phyloP scores from a whole-genome alignment of 1,140 invertebrate species.

The Pseudomyrmex cubaensis region DNA sequence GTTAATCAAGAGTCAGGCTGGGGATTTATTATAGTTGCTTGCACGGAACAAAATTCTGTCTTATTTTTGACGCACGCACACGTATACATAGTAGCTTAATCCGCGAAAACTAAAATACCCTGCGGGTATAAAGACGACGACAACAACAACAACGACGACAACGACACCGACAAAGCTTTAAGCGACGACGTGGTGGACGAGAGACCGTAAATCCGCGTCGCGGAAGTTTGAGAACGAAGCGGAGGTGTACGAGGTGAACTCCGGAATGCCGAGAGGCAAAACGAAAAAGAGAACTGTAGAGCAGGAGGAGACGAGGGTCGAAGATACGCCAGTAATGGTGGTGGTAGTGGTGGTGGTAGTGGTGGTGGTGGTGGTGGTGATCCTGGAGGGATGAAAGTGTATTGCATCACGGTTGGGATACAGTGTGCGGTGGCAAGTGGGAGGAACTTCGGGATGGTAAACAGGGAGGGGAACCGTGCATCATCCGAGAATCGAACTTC shows the following conservation, averaged over 20 bases:
- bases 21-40: conserved; percentile 14
- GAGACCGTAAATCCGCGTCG: conserved; percentile 67
- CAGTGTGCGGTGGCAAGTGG: background rate
- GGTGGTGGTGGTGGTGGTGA: background rate
- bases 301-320: conserved; percentile 9
- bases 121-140: conserved; percentile 6
- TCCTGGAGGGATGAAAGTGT: conserved; percentile 18
- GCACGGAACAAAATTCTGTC: background rate
- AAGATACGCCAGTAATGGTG: conserved; percentile 9
- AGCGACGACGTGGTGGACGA: conserved; percentile 58
- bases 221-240: conserved; percentile 59
- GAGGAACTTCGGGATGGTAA: conserved; percentile 50
- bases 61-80: conserved; percentile 3
- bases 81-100: conserved; percentile 48
- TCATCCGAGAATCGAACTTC: conserved; percentile 69
- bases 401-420: background rate
- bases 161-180: conserved; percentile 52
- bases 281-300: conserved; percentile 42
- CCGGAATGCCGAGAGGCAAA: conserved; percentile 48
- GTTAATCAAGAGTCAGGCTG: background rate
- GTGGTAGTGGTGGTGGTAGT: background rate
- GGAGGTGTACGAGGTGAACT: conserved; percentile 54
- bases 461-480: conserved; percentile 66
- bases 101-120: conserved; percentile 38
- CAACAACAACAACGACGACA: background rate